Evolutionary conservation across 2,888 invertebrate species (phyloP).

Genomic region (Drosophila neotestacea): DNA sequence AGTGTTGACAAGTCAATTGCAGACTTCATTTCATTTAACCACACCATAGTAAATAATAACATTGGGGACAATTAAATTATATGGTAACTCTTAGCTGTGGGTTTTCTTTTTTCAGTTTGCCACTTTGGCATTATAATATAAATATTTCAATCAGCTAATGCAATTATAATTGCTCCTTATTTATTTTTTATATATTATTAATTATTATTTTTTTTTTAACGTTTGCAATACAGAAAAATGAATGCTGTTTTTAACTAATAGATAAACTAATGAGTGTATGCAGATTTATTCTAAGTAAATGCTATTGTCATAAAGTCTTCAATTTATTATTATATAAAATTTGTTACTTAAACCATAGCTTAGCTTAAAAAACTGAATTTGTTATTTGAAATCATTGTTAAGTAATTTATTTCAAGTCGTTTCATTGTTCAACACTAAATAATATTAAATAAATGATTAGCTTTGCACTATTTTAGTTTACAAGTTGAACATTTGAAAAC

Average conservation of each 20-base stretch:
- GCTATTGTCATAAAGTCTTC: too few species aligned
- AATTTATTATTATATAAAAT: too few species aligned
- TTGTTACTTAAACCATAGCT: too few species aligned
- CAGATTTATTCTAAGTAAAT: too few species aligned
- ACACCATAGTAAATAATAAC: neutral
- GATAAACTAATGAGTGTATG: neutral
- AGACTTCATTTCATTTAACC: neutral
- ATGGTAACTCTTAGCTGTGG: neutral
- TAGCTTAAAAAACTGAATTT: too few species aligned
- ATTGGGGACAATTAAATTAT: constrained; percentile 12
- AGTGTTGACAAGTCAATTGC: constrained; percentile 22
- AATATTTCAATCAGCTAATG: constrained; percentile 3
- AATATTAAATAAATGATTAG: too few species aligned
- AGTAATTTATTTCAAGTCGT: too few species aligned
- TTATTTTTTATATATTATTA: neutral
- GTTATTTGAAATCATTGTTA: too few species aligned
- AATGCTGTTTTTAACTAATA: neutral
- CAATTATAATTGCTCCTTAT: neutral
- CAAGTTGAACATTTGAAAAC: neutral
- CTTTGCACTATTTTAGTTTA: too few species aligned
- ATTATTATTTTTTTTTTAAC: neutral
- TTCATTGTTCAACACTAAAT: too few species aligned
- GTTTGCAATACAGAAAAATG: too few species aligned
- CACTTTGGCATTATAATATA: neutral
- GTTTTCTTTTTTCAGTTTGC: neutral